Base-by-base conservation (phyloP, 2,888 invertebrate genomes). In the Drosophila stalkeri region DNA sequence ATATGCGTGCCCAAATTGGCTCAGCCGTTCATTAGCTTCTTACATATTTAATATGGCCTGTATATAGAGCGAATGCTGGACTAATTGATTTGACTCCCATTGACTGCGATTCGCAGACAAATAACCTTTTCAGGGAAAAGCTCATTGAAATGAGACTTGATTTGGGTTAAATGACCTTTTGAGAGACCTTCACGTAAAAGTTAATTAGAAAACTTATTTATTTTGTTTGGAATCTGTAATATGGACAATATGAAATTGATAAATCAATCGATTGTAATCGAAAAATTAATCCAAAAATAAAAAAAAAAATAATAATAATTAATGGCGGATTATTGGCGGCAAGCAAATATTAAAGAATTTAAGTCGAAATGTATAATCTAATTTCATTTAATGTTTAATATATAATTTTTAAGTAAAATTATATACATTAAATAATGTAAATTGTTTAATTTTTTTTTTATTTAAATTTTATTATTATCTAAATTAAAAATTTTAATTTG, bases 81-180 rank as follows among this genome's bases (percentile, higher is more conserved):
- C 55, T 75, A 75, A 77, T 77, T 77, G 59, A 27, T 44, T 64
- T 64, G 49, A 51, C 75, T 51, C 23, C 18, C 44, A 33, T 55
- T 23, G 55, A 55, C 52, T 55, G 27, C n/a, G 27, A 27, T 20
- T 46, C 44, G 18, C 56, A 56, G 52, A 47, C 20, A 59, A 27
- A 55, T 27, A 55, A 18, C 49, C 27, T 51, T 51, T 51, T 51
- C 51, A 18, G 12, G 33, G 51, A 51, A 51, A 51, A 51, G 12
- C 49, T 55, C 3, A 12, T 35, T 35, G 3, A 37, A 37, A 6
- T 33, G n/a, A 12, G 3, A 20, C 52, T 37, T 35, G 23, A 54
- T 20, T 23, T 37, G 52, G 52, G 37, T 52, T 20, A 35, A 51
- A 51, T 35, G 33, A 52, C 20, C 52, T 51, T 51, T 18, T 0